Percentiles rank a stretch among this genome's conserved stretches.
Conservation (phyloP, 2,113 vertebrate genomes). For the Coregonus clupeaformis region DNA sequence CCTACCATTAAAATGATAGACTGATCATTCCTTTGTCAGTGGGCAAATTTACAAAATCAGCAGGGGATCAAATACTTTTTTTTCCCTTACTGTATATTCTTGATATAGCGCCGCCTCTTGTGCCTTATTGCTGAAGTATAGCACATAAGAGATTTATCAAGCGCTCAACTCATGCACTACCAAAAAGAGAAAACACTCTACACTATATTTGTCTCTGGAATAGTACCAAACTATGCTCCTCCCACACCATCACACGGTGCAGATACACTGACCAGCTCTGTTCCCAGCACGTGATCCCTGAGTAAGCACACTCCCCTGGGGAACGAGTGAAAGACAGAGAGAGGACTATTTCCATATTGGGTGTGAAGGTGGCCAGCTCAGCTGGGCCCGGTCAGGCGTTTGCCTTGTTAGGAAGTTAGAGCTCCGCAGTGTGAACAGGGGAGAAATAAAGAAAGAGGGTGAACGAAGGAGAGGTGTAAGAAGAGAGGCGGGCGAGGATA, state of each 20-base stretch:
- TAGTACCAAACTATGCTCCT: conserved; percentile 24
- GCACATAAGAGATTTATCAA: background rate
- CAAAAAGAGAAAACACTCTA: background rate
- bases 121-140: background rate
- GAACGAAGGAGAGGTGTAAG: too few relatives aligned
- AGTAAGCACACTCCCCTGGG: conserved; percentile 42
- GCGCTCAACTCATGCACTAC: background rate
- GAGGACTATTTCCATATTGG: conserved; percentile 75
- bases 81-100: too few relatives aligned
- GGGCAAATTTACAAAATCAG: too few relatives aligned
- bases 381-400: conserved; percentile 41
- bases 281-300: conserved; percentile 42
- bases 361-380: conserved; percentile 60
- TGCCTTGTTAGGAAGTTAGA: conserved; percentile 78
- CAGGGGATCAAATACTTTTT: too few relatives aligned
- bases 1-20: too few relatives aligned
- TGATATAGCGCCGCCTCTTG: background rate
- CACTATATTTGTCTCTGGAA: conserved; percentile 18
- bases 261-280: conserved; percentile 33
- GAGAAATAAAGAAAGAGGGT: conserved; percentile 25
- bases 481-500: background rate
- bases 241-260: conserved; percentile 8
- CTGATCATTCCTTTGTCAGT: too few relatives aligned
- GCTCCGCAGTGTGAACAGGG: conserved; percentile 66
- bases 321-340: conserved; percentile 41